Conservation (phyloP, 1,140 invertebrate genomes). For the Drosophila tani region DNA sequence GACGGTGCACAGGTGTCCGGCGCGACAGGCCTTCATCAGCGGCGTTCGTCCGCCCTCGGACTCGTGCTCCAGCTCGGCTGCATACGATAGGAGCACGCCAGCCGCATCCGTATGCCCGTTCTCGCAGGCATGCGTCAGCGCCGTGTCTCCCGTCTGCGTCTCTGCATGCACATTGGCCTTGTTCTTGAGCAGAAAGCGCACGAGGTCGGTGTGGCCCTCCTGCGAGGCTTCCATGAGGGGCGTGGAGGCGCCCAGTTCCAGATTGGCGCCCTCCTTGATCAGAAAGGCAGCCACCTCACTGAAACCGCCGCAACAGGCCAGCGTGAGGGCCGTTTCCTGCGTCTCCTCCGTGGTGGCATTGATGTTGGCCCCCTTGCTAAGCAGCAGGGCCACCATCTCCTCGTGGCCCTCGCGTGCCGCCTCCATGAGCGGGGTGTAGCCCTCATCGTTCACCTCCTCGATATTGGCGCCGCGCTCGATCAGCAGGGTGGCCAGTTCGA, state of each 20-base stretch:
- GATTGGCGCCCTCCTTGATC: slow-evolving; percentile 97
- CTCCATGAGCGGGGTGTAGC: slow-evolving; percentile 99
- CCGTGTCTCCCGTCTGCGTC: slow-evolving; percentile 97
- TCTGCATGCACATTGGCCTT: slow-evolving; percentile 96
- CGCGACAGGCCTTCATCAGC: slow-evolving; percentile 99
- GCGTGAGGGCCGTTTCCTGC: slow-evolving; percentile 98
- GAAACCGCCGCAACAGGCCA: slow-evolving; percentile 99
- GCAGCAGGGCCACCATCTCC: slow-evolving; percentile 97
- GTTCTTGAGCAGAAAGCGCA: slow-evolving; percentile 93
- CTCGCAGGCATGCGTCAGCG: slow-evolving; percentile 98
- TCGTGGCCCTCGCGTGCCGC: slow-evolving; percentile 99
- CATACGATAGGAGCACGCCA: slow-evolving; percentile 94
- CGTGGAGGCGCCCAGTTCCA: slow-evolving; percentile 97
- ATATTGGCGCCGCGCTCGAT: slow-evolving; percentile 99
- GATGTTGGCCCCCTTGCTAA: slow-evolving; percentile 97
- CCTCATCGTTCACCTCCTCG: slow-evolving; percentile 99
- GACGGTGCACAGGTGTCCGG: slow-evolving; percentile 99
- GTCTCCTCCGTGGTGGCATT: slow-evolving; percentile 99
- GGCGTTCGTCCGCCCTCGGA: slow-evolving; percentile 98
- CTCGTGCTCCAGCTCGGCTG: slow-evolving; percentile 97
- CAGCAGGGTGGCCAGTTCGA: slow-evolving; percentile 97
- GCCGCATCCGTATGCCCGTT: slow-evolving; percentile 98
- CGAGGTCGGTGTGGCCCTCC: slow-evolving; percentile 97
- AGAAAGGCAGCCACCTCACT: slow-evolving; percentile 98
- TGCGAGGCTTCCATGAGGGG: slow-evolving; percentile 99